Conservation (phyloP, 2,797 vertebrate genomes). For the Acomys russatus region DNA sequence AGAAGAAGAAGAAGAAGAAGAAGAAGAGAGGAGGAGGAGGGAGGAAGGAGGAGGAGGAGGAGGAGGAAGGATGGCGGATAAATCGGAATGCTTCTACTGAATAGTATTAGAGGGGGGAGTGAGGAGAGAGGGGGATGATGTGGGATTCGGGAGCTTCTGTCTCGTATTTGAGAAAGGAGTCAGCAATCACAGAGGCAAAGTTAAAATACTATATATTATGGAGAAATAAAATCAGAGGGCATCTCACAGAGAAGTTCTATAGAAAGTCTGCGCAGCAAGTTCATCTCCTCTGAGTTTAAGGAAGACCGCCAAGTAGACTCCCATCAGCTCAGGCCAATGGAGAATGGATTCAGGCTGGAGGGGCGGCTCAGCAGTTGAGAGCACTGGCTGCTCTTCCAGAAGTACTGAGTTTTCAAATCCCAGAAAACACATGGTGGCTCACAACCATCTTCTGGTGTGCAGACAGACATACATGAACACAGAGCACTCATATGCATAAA, state of each 20-base stretch:
- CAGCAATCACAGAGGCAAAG: neutral
- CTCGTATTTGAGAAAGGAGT: neutral
- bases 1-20: neutral
- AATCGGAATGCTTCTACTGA: too few relatives aligned
- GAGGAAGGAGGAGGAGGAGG: neutral
- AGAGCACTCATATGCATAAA: too few relatives aligned
- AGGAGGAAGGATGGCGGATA: too few relatives aligned
- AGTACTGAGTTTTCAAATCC: neutral
- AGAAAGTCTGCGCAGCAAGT: neutral
- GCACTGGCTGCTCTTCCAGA: neutral
- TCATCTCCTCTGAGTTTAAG: neutral
- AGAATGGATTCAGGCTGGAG: neutral
- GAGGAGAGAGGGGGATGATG: too few relatives aligned
- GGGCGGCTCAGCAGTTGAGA: neutral
- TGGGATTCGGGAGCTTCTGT: too few relatives aligned
- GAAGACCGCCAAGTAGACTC: constrained; percentile 9
- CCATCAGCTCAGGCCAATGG: neutral
- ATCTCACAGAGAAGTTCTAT: constrained; percentile 39
- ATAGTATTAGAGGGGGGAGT: too few relatives aligned
- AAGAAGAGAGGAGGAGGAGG: neutral
- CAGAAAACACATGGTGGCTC: neutral
- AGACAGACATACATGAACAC: too few relatives aligned
- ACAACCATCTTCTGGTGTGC: neutral
- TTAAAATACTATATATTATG: neutral
- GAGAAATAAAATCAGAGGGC: neutral